Evolutionary conservation across 1,140 invertebrate species (phyloP).

Genomic region (Hermatobates lingyangjiaoensis): DNA sequence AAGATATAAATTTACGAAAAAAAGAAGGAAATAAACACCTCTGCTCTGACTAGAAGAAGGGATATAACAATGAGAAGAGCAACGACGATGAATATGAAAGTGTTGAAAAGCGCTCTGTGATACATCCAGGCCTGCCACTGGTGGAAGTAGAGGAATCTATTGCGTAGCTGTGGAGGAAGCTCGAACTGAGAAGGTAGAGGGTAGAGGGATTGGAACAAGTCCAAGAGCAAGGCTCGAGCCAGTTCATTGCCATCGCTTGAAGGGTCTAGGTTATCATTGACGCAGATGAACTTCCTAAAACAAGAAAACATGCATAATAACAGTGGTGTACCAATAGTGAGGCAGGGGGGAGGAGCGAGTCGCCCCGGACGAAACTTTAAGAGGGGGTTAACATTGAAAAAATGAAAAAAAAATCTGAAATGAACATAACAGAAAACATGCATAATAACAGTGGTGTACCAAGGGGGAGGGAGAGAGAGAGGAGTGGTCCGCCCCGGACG

Average conservation of each 20-base stretch:
- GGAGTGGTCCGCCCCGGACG: too few species aligned
- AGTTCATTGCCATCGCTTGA: slow-evolving; percentile 40
- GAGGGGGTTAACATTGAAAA: too few species aligned
- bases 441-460: too few species aligned
- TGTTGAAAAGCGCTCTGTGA: neutral
- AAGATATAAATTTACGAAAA: too few species aligned
- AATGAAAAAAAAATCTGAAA: too few species aligned
- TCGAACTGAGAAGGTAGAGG: slow-evolving; percentile 57
- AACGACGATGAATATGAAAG: neutral
- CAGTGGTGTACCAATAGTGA: too few species aligned
- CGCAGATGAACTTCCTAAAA: slow-evolving; percentile 63
- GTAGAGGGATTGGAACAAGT: slow-evolving; percentile 59
- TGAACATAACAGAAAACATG: too few species aligned
- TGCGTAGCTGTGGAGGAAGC: slow-evolving; percentile 43
- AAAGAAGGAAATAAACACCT: too few species aligned
- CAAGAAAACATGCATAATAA: slow-evolving; percentile 9
- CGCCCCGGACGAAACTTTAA: too few species aligned
- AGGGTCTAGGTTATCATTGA: slow-evolving; percentile 68
- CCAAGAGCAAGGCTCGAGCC: slow-evolving; percentile 46
- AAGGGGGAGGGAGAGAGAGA: too few species aligned
- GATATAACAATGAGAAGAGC: neutral
- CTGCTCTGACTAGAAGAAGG: neutral
- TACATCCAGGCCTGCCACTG: neutral
- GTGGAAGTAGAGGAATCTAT: slow-evolving; percentile 31
- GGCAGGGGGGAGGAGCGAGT: too few species aligned